These are phyloP conservation scores for Scaptomyza parva DNA, from an alignment of 2,888 invertebrate species.

Conservation along the genomic window DNA sequence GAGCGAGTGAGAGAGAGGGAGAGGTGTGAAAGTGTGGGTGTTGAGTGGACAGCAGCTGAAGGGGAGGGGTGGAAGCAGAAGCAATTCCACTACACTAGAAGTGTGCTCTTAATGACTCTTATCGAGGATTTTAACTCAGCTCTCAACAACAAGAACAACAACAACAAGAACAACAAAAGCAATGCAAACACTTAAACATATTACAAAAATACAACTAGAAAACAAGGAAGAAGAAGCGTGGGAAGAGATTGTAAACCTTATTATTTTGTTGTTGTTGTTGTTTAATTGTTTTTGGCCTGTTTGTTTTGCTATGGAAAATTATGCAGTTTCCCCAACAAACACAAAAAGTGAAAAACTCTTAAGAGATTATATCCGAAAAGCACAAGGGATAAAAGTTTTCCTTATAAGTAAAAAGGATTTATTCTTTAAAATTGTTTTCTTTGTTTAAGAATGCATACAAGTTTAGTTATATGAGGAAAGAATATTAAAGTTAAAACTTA, in stretches of 20 bases:
- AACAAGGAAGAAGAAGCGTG: not conserved
- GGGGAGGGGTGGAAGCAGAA: constrained; percentile 2
- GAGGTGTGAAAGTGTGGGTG: not conserved
- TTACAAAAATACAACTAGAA: not conserved
- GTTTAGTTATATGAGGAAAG: too few relatives aligned
- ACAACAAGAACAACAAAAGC: constrained; percentile 5
- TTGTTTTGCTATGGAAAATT: too few relatives aligned
- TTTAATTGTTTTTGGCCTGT: too few relatives aligned
- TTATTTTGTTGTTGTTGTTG: not conserved
- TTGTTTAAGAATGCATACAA: too few relatives aligned
- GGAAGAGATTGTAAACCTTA: not conserved
- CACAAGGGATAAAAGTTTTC: too few relatives aligned
- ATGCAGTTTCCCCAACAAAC: too few relatives aligned
- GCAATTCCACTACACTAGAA: constrained; percentile 2
- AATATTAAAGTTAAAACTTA: too few relatives aligned
- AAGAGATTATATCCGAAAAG: too few relatives aligned
- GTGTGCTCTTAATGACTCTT: constrained; percentile 21
- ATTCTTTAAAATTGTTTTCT: too few relatives aligned
- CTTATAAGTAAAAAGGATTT: too few relatives aligned
- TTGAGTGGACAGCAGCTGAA: not conserved
- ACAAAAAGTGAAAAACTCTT: too few relatives aligned
- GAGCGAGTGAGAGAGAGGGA: not conserved
- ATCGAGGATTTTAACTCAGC: constrained; percentile 15
- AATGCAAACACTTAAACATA: not conserved
- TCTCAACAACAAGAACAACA: constrained; percentile 4